These are phyloP conservation scores for Galaxea fascicularis DNA, from an alignment of 92 coral and sea anemone genomes.

Conservation along the genomic window DNA sequence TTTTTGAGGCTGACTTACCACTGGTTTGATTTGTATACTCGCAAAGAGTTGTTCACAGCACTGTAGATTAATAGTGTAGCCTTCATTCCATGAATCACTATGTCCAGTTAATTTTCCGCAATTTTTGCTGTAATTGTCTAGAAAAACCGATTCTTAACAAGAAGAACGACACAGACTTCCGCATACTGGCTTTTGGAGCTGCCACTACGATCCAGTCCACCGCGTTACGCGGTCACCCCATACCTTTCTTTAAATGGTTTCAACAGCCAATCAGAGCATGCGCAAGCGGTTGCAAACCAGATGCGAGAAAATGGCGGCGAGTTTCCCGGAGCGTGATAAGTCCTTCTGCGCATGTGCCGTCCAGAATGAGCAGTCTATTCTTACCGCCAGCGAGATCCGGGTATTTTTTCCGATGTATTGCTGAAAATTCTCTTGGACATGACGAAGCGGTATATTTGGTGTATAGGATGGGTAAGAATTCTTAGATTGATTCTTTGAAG, in stretches of 20 bases:
- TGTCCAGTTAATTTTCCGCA: too few species aligned
- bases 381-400: constrained; percentile 72
- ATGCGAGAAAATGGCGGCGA: constrained; percentile 72
- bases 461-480: constrained; percentile 61
- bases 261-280: constrained; percentile 74
- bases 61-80: too few species aligned
- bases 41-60: too few species aligned
- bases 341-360: constrained; percentile 67
- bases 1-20: too few species aligned
- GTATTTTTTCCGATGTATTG: constrained; percentile 80
- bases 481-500: too few species aligned
- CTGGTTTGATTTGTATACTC: too few species aligned
- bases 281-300: constrained; percentile 65
- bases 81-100: too few species aligned
- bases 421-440: constrained; percentile 68
- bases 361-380: constrained; percentile 60
- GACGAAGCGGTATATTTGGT: constrained; percentile 78
- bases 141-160: constrained; percentile 50
- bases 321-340: constrained; percentile 57
- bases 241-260: constrained; percentile 80
- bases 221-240: constrained; percentile 78
- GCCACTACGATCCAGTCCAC: constrained; percentile 69
- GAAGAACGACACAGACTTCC: constrained; percentile 24
- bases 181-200: constrained; percentile 46
- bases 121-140: neutral